Evolutionary conservation across 2,888 invertebrate species (phyloP).

Genomic region (Phlogophora meticulosa): DNA sequence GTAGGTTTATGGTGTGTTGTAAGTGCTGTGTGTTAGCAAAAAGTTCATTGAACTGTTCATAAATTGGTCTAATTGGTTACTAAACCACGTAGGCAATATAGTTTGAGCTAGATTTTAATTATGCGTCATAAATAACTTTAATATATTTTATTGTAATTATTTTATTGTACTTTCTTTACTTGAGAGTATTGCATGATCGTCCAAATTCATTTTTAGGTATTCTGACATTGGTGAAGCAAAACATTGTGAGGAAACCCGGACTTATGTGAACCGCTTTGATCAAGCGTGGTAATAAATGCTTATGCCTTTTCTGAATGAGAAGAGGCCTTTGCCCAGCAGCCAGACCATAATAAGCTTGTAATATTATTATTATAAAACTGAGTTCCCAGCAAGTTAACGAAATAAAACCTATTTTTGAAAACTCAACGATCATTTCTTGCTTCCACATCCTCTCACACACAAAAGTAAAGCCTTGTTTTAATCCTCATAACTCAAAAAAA

Average conservation of each 20-base stretch:
- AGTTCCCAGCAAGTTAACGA: no score
- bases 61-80: slow-evolving; percentile 19
- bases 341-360: no score
- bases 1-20: not conserved
- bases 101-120: not conserved
- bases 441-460: not conserved
- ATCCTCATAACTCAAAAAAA: slow-evolving; percentile 51
- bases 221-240: not conserved
- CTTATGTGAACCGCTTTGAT: no score
- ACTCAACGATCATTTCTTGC: not conserved
- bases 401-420: not conserved
- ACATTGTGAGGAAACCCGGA: no score
- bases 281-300: no score
- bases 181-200: not conserved
- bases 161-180: not conserved
- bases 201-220: not conserved
- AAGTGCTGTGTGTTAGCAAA: not conserved
- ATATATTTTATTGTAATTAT: not conserved
- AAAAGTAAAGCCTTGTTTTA: slow-evolving; percentile 3
- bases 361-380: not conserved
- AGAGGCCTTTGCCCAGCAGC: no score
- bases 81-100: not conserved
- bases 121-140: not conserved
- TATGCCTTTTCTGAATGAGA: no score
- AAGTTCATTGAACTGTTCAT: slow-evolving; percentile 12